A percentile compares a stretch with the other conserved stretches of the same genome.
Conservation (phyloP, 2,113 vertebrate genomes). For the Pycnonotus jocosus region DNA sequence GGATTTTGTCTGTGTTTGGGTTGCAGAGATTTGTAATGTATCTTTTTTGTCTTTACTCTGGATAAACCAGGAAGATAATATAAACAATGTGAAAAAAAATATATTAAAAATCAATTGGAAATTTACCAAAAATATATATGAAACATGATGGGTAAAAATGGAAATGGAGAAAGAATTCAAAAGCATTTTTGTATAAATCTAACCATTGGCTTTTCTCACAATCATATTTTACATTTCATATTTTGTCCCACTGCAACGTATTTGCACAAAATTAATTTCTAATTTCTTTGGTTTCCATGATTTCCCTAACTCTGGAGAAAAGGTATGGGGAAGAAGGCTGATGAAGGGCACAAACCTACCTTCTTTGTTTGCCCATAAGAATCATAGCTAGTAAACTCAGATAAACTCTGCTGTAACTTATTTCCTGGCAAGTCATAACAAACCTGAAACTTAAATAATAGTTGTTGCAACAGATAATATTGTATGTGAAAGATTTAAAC, state of each 20-base stretch:
- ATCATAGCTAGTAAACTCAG: not conserved
- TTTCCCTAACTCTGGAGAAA: not conserved
- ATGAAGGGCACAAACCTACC: not conserved
- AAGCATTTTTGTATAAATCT: not conserved
- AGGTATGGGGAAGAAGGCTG: not conserved
- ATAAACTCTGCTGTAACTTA: not conserved
- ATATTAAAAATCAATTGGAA: not conserved
- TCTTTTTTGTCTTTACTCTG: not conserved
- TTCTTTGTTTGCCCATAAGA: not conserved
- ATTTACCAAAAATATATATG: not conserved
- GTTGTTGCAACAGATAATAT: not conserved
- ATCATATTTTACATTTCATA: not conserved
- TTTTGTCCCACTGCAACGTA: not conserved
- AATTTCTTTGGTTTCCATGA: not conserved
- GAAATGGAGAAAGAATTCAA: not conserved
- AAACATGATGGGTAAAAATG: not conserved
- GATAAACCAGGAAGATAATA: not conserved
- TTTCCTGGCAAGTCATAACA: not conserved
- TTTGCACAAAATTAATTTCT: not conserved
- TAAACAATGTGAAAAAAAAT: not conserved
- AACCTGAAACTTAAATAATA: not conserved
- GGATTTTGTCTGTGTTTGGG: not conserved
- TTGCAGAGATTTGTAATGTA: not conserved
- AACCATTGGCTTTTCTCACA: not conserved
- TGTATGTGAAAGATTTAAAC: not conserved